Evolutionary conservation across 2,797 vertebrate genomes (phyloP), one percentile per base, ranked within the genome.

Genomic region (Rhabdophis nuchalis): DNA sequence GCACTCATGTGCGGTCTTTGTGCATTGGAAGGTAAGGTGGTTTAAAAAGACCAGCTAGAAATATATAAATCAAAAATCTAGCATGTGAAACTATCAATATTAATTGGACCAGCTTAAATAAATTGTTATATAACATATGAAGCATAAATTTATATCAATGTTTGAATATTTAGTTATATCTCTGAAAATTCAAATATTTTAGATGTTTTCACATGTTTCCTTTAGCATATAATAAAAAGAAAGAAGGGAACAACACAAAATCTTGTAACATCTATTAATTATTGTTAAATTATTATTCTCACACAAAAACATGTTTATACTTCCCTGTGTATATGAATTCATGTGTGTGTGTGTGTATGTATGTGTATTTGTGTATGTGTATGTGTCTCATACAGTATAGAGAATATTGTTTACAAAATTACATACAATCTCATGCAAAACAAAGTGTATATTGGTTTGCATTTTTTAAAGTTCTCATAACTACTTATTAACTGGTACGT

Each of bases 1-100:
- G 94, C 96, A 93, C 32, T 82, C 72, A 82, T 41, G 46, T 25
- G 11, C 20, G 5, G 9, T 82, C 36, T 77, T 46, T 82, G 36
- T 25, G 72, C 36, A 82, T 46, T 46, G 20, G 20, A 82, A 82
- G 8, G 18, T 9, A 82, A 82, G 36, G 0, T 11, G 36, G 36
- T 25, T 82, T 18, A 20, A 82, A 20, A 82, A 82, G 72, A 41
- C 9, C 36, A 82, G 9, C 18, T 46, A 82, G 36, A 82, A 82
- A 82, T 41, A 82, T 82, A 5, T 46, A 41, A 41, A 41, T 20
- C 20, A 77, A 77, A 46, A 77, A 3, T 41, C 9, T 41, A 46
- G 9, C 36, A 5, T 82, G 20, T 41, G 36, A 23, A 82, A 82
- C 20, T 46, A 82, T 82, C 36, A 46, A 11, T 82, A 23, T 46